phyloP scores from a whole-genome alignment of 2,888 invertebrate genomes.

The Marasmarcha lunaedactyla region DNA sequence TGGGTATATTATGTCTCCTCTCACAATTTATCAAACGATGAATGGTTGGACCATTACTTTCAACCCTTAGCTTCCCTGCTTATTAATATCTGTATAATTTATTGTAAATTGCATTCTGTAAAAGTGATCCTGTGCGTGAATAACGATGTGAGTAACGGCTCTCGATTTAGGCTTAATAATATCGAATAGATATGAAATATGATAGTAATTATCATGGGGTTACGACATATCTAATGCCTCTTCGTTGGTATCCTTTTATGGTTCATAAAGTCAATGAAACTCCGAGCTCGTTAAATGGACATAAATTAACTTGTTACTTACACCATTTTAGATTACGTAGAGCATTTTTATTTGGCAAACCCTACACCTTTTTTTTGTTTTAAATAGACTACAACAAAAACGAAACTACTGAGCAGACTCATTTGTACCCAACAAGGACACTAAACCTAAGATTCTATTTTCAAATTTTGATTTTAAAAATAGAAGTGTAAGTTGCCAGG shows the following conservation, averaged over 20 bases:
- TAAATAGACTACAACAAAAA: too few species aligned
- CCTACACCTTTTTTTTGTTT: too few species aligned
- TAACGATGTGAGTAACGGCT: constrained; percentile 20
- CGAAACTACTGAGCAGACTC: too few species aligned
- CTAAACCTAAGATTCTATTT: constrained; percentile 17
- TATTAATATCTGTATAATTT: constrained; percentile 70
- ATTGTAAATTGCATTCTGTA: constrained; percentile 68
- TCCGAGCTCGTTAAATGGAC: too few species aligned
- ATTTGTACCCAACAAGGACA: too few species aligned
- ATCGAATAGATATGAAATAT: constrained; percentile 12
- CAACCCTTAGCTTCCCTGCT: constrained; percentile 65
- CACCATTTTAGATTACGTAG: too few species aligned
- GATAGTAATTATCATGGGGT: constrained; percentile 10
- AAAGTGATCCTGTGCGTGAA: constrained; percentile 47
- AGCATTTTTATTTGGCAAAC: too few species aligned
- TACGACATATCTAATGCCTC: neutral
- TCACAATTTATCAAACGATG: constrained; percentile 67
- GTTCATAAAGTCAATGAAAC: neutral
- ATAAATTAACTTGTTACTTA: too few species aligned
- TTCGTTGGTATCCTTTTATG: neutral
- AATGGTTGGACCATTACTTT: constrained; percentile 58
- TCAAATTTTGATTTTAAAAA: constrained; percentile 32
- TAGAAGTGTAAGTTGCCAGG: constrained; percentile 27
- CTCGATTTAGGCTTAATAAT: constrained; percentile 13
- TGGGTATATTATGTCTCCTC: constrained; percentile 60